phyloP scores from a whole-genome alignment of 1,140 invertebrate species.

The Neodiprion lecontei region DNA sequence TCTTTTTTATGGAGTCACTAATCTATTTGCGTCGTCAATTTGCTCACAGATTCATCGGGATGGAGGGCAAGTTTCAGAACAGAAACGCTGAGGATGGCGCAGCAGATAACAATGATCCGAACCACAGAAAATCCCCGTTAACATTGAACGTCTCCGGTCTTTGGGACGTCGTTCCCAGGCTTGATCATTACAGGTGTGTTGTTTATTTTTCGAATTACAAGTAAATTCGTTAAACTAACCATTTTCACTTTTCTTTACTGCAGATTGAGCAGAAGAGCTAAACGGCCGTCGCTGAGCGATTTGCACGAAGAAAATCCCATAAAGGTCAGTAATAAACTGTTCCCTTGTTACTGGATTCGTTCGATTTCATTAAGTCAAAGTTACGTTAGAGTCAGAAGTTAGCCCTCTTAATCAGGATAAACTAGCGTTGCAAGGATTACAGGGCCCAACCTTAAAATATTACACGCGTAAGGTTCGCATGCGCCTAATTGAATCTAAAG shows the following conservation, averaged over 20 bases:
- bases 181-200: constrained; percentile 87
- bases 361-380: too few species aligned
- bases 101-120: constrained; percentile 41
- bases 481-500: too few species aligned
- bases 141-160: constrained; percentile 56
- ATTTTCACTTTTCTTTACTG: constrained; percentile 28
- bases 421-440: too few species aligned
- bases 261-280: constrained; percentile 67
- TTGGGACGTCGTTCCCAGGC: constrained; percentile 81
- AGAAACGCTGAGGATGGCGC: constrained; percentile 41
- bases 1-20: neutral
- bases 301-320: constrained; percentile 65
- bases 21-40: neutral
- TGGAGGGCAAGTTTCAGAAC: constrained; percentile 47
- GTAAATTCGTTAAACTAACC: neutral
- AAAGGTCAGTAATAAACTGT: constrained; percentile 53
- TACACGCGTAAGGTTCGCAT: too few species aligned
- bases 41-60: constrained; percentile 44
- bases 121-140: constrained; percentile 47
- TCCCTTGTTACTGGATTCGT: too few species aligned
- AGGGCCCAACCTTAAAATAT: too few species aligned
- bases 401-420: too few species aligned
- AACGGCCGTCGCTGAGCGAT: constrained; percentile 77
- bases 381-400: too few species aligned
- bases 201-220: constrained; percentile 37